Evolutionary conservation across 1,140 invertebrate genomes (phyloP).

Genomic region (Venustaconcha ellipsiformis): DNA sequence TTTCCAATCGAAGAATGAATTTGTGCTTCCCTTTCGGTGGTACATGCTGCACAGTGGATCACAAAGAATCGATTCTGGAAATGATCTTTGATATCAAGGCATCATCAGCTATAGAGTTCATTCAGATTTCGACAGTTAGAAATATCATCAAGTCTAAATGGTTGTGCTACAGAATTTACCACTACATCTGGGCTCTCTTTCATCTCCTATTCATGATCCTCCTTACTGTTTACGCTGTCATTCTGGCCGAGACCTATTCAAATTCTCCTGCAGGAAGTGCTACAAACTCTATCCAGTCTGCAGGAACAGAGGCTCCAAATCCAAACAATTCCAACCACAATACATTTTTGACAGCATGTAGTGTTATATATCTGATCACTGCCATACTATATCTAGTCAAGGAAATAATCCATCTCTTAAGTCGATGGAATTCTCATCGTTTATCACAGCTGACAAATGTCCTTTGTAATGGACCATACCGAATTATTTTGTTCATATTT

Average conservation of each 20-base stretch:
- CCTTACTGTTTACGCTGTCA: conserved; percentile 36
- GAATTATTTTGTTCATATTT: conserved; percentile 26
- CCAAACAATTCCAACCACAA: not conserved
- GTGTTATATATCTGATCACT: conserved; percentile 8
- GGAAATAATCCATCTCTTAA: conserved; percentile 6
- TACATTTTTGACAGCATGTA: conserved; percentile 6
- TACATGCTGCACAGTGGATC: not conserved
- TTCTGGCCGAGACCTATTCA: conserved; percentile 19
- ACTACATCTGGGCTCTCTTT: conserved; percentile 33
- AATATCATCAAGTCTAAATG: conserved; percentile 46
- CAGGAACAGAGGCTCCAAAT: not conserved
- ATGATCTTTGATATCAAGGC: conserved; percentile 37
- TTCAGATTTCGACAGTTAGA: conserved; percentile 30
- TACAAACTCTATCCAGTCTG: not conserved
- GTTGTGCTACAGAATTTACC: conserved; percentile 29
- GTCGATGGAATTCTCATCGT: conserved; percentile 2
- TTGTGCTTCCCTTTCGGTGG: conserved; percentile 7
- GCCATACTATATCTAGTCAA: conserved; percentile 19
- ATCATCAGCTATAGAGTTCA: conserved; percentile 34
- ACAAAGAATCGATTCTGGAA: conserved; percentile 39
- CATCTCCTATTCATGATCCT: conserved; percentile 37
- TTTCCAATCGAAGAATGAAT: conserved; percentile 1
- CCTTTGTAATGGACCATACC: conserved; percentile 26
- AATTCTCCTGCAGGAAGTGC: not conserved
- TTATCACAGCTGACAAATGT: conserved; percentile 16